Conservation (phyloP, 2,113 vertebrate genomes). For the Crotalus viridis region DNA sequence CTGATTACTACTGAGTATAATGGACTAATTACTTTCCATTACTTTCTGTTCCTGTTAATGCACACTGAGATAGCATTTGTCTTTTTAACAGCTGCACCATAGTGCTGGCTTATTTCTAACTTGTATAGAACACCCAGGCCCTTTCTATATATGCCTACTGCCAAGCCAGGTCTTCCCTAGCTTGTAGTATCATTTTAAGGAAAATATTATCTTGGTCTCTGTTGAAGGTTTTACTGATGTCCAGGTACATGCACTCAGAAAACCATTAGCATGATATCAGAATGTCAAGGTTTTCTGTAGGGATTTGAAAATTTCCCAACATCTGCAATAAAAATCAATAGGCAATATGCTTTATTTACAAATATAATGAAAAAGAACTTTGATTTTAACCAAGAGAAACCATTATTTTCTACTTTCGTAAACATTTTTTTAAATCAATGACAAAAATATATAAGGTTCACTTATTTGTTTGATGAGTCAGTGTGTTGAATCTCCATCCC, state of each 20-base stretch:
- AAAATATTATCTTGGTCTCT: background rate
- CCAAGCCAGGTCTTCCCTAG: background rate
- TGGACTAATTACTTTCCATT: background rate
- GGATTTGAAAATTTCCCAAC: constrained; percentile 13
- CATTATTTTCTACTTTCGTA: background rate
- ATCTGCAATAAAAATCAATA: background rate
- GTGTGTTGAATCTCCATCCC: background rate
- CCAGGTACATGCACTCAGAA: background rate
- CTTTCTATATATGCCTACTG: background rate
- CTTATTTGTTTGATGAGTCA: background rate
- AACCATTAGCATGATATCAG: background rate
- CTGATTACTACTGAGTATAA: background rate
- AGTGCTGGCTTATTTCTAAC: background rate
- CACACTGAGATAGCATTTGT: background rate
- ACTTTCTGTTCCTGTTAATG: background rate
- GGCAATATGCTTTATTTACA: constrained; percentile 9
- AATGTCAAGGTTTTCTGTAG: background rate
- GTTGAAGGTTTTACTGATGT: background rate
- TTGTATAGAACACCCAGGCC: background rate
- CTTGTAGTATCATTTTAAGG: background rate
- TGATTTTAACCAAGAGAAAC: background rate
- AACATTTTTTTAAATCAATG: background rate
- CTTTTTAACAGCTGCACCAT: background rate
- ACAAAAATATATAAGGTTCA: constrained; percentile 8
- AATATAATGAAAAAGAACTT: constrained; percentile 38